Base-by-base conservation (phyloP, 1,140 invertebrate genomes). In the Aethina tumida region DNA sequence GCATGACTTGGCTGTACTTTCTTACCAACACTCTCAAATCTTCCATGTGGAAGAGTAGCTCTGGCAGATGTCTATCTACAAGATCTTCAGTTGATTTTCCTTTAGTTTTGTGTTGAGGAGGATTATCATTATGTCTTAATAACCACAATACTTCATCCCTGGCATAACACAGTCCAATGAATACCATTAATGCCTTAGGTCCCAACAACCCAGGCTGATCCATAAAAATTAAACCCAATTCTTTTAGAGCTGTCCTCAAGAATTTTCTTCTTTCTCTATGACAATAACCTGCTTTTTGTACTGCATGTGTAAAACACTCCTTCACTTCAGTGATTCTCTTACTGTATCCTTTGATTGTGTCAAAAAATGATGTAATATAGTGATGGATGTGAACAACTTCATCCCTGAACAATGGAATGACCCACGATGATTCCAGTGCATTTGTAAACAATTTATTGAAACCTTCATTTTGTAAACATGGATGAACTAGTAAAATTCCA, bases 111-210 rank as follows among this genome's bases (percentile, higher is more conserved):
- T 77, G 79, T 47, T 78, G 75, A 1, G 90, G 90, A 14, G 88
- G 91, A 70, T 97, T 97, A 50, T 96, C 92, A 59, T 87, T 86
- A 65, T 99, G 97, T 29, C 96, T 72, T 3, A 99, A 60, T 7
- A 99, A 70, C 97, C 97, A 99, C 29, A 89, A 74, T 12, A 99
- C 86, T 71, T 99, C 96, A 72, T 99, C 96, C 55, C 94, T 73
- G 0, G 93, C 81, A 64, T 93, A 86, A 45, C 89, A 92, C 1
- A 99, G 64, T 0, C 87, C 95, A 74, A 97, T 97, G 56, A 98
- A 90, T 45, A 98, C 88, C 52, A 96, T 79, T 19, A 99, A 68
- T n/a, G 90, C 89, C 65, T 98, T 97, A 5, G 94, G 94, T 1
- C 95, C 97, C 9, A 99, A 65, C 5, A 99, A 67, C 4, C 96